Base-by-base conservation (phyloP, 2,888 invertebrate species). In the Caenorhabditis macrosperma region DNA sequence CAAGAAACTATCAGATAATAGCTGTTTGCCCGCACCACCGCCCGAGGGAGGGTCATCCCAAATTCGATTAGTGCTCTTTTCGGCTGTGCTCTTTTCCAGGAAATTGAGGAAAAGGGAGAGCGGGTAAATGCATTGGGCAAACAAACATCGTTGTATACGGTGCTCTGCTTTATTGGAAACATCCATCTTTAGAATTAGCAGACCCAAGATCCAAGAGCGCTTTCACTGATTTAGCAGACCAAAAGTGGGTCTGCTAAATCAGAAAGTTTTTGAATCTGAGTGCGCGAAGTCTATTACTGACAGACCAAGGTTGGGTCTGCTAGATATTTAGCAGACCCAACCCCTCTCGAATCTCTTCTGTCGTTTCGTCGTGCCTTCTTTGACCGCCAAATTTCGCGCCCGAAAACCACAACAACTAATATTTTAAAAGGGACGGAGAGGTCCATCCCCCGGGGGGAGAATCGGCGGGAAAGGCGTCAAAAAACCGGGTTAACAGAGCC, bases 1-100 rank as follows among this genome's bases (percentile, higher is more conserved):
- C n/a, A n/a, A n/a, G n/a, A n/a, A n/a, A n/a, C 63, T 57, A 72
- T 64, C 72, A 71, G 35, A 71, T 64, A 72, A 64, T 64, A 44
- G n/a, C n/a, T n/a, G n/a, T n/a, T n/a, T n/a, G n/a, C n/a, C n/a
- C n/a, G 55, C 28, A 22, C 15, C 9, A 44, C 46, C 44, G 41
- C 54, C 41, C 22, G 50, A 48, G 35, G 57, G 46, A 35, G 33
- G 46, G 30, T 6, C 9, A 4, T 24, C 38, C 71, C 26, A 61
- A 72, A 72, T 72, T 72, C 48, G 64, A 72, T 72, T 72, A 72
- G 72, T 64, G 46, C 71, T 63, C 61, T 24, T 52, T 26, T 54
- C n/a, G 20, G 17, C 52, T 22, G 38, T 22, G 20, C 41, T 48
- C 33, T 28, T 46, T 59, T 38, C n/a, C 64, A 38, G 60, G 52